Evolutionary conservation across 2,797 vertebrate species (phyloP).

Genomic region (Sylvia borin): DNA sequence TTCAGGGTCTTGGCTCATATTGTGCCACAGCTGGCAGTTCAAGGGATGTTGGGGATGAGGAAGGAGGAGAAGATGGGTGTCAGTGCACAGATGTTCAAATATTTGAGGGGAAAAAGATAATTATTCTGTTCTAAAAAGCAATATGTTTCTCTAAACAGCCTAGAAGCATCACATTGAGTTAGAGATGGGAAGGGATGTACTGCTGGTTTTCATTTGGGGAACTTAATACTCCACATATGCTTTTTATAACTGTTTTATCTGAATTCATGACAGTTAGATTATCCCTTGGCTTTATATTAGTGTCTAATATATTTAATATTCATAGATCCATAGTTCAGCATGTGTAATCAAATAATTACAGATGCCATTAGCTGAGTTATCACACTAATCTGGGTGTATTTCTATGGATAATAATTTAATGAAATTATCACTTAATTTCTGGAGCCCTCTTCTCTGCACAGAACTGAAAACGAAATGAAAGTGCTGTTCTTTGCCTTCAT

Average conservation of each 20-base stretch:
- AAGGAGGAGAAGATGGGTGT: background rate
- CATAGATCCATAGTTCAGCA: background rate
- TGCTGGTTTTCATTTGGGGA: background rate
- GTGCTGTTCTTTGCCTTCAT: background rate
- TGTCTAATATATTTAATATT: background rate
- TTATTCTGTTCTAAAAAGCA: background rate
- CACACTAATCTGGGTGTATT: background rate
- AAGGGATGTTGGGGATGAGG: background rate
- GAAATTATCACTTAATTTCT: slow-evolving; percentile 21
- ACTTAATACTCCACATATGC: background rate
- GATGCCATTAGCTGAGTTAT: slow-evolving; percentile 12
- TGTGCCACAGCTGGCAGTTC: background rate
- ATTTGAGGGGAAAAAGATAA: background rate
- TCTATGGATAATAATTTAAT: slow-evolving; percentile 1
- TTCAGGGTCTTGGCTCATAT: background rate
- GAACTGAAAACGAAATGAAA: background rate
- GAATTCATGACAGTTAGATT: background rate
- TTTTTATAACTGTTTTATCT: background rate
- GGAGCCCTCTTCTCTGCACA: background rate
- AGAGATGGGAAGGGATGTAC: background rate
- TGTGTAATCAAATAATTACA: slow-evolving; percentile 37
- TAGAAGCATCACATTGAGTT: background rate
- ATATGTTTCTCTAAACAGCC: background rate
- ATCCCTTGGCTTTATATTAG: slow-evolving; percentile 6
- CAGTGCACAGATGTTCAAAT: background rate